phyloP scores from a whole-genome alignment of 2,113 vertebrate genomes.

The Chinchilla lanigera region DNA sequence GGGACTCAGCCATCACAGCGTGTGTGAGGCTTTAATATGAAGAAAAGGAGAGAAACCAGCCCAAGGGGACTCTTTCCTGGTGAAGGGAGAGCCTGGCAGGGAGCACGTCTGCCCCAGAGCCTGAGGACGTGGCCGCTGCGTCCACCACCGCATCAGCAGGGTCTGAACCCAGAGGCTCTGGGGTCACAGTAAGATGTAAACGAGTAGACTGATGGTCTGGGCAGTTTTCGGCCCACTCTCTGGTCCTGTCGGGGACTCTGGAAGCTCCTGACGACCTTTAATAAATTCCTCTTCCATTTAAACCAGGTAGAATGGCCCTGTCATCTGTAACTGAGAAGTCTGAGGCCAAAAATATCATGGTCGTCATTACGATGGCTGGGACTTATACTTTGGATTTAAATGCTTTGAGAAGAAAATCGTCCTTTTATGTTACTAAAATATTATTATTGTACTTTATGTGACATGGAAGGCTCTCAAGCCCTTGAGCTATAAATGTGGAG shows the following conservation, averaged over 20 bases:
- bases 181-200: accelerated
- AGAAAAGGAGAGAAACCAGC: neutral
- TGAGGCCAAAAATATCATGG: neutral
- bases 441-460: neutral
- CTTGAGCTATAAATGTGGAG: neutral
- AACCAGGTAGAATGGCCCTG: neutral
- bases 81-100: accelerated
- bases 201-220: accelerated
- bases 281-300: neutral
- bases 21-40: neutral
- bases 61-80: neutral
- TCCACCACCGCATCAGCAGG: neutral
- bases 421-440: neutral
- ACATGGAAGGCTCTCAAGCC: neutral
- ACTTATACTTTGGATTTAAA: neutral
- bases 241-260: neutral
- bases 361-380: no score
- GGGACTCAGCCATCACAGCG: neutral
- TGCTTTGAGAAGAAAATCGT: neutral
- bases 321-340: neutral
- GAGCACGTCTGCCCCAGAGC: neutral
- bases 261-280: neutral
- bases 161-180: neutral
- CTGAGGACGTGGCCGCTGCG: neutral
- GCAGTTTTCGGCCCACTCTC: neutral